Evolutionary conservation across 2,888 invertebrate genomes (phyloP), one percentile per base, ranked within the genome.

Genomic region (Neocrepidodera transversa): DNA sequence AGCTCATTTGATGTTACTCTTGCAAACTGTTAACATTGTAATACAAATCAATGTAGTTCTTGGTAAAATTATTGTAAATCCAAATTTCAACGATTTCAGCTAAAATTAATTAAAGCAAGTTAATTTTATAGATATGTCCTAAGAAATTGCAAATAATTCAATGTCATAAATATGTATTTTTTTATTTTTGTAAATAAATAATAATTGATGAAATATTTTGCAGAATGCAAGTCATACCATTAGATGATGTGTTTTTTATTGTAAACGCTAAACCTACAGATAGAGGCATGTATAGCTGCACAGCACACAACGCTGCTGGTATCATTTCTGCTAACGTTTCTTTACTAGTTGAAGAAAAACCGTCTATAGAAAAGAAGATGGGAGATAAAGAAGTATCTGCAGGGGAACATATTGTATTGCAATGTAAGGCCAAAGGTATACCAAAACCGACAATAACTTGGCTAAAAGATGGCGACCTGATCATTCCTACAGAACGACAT

Each of bases 241-340:
- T 88, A 23, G 96, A 97, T 76, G 93, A 95, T 77, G 88, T 91
- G 1, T 93, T 96, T 77, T 93, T 95, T 75, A 97, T 97, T 69
- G 86, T 93, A n/a, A 89, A 93, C 80, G 93, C 93, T 16, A 94
- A 93, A 78, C 86, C 89, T 0, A 86, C 87, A 28, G 97, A 97
- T 75, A 91, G 92, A 80, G 97, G 97, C 0, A 84, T 93, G 23
- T 97, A 97, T 76, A 95, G 93, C 49, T 97, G 97, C 80, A 94
- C 91, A 5, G 97, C 97, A 0, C 87, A 88, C 72, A 97, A 96
- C 80, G 85, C 88, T 38, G 97, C 95, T 10, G 97, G 97, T 0
- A 45, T 86, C 52, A 90, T 94, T 32, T 87, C 89, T 67, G 89
- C 93, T 1, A 95, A 95, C 82, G 93, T 93, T 16, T 91, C 92